Evolutionary conservation across 2,888 invertebrate genomes (phyloP).

Genomic region (Mythimna impura): DNA sequence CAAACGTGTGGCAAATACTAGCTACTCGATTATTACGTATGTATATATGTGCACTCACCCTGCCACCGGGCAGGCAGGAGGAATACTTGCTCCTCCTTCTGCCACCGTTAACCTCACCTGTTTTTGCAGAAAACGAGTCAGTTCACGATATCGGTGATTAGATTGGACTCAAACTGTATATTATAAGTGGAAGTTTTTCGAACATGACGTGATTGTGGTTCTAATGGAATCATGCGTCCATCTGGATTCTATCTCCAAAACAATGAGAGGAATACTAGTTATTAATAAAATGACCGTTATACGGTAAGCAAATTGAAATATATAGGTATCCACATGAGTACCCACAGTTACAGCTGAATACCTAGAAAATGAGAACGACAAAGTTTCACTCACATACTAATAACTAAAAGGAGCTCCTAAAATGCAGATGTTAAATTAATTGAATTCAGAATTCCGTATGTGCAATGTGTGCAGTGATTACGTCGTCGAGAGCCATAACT

Average conservation of each 20-base stretch:
- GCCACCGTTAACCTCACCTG: slow-evolving; percentile 8
- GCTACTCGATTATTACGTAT: neutral
- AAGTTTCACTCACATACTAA: slow-evolving; percentile 7
- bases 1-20: neutral
- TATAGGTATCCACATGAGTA: neutral
- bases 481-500: slow-evolving; percentile 6
- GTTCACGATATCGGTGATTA: slow-evolving; percentile 20
- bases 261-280: too few species aligned
- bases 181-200: neutral
- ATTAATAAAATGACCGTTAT: neutral
- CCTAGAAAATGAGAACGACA: slow-evolving; percentile 5
- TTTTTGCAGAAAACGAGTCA: neutral
- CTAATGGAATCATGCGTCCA: too few species aligned
- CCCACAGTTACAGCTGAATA: neutral
- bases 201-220: neutral
- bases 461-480: slow-evolving; percentile 25
- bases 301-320: neutral
- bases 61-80: too few species aligned
- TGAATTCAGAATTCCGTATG: slow-evolving; percentile 10
- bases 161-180: slow-evolving; percentile 35
- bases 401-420: slow-evolving; percentile 5
- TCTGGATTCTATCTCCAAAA: too few species aligned
- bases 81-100: too few species aligned
- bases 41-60: neutral
- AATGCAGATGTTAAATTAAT: slow-evolving; percentile 32